Evolutionary conservation across 2,113 vertebrate genomes (phyloP).

Genomic region (Oriolus oriolus): DNA sequence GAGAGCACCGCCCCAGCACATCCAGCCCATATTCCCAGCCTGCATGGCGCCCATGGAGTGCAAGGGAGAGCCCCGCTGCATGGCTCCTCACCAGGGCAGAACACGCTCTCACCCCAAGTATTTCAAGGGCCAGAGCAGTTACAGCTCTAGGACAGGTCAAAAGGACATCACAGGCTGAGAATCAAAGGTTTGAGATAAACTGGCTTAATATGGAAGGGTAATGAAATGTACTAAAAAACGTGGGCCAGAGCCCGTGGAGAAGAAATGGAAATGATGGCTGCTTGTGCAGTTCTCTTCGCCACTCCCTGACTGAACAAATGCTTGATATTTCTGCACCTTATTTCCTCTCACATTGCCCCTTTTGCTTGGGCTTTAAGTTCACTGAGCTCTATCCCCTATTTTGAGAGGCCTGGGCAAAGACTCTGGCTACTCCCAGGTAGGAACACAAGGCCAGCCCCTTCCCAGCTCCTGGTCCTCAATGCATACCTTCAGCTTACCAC

Average conservation of each 20-base stretch:
- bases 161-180: neutral
- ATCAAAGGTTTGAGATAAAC: neutral
- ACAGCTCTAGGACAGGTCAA: neutral
- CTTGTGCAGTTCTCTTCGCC: neutral
- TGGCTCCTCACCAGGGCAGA: neutral
- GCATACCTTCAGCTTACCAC: slow-evolving; percentile 71
- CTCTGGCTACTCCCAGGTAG: neutral
- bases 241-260: neutral
- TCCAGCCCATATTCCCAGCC: neutral
- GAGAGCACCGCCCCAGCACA: accelerated
- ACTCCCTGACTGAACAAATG: neutral
- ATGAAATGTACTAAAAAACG: neutral
- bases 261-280: neutral
- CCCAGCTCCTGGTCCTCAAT: neutral
- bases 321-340: neutral
- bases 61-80: neutral
- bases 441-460: neutral
- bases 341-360: neutral
- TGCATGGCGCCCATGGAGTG: neutral
- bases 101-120: neutral
- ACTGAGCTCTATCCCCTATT: neutral
- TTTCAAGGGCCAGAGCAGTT: neutral
- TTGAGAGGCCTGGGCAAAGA: neutral
- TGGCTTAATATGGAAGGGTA: neutral
- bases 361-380: neutral